Conservation (phyloP, 2,797 vertebrate genomes). For the Sparus aurata region DNA sequence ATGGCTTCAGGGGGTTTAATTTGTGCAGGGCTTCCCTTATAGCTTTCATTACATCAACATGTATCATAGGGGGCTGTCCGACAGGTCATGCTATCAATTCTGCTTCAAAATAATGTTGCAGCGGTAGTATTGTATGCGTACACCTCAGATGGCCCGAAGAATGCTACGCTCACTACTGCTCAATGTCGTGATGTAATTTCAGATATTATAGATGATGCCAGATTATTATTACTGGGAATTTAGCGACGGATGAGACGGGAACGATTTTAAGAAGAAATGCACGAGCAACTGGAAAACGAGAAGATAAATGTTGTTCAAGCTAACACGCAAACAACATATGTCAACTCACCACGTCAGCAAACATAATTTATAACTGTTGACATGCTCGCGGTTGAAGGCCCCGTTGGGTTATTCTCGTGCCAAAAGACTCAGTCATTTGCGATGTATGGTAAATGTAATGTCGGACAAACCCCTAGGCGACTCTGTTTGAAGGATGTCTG, state of each 20-base stretch:
- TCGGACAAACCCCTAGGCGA: conserved; percentile 68
- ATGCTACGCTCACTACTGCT: not conserved
- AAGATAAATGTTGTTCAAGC: conserved; percentile 24
- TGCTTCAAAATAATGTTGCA: not conserved
- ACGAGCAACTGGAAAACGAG: conserved; percentile 11
- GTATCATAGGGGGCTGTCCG: conserved; percentile 21
- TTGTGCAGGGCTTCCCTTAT: conserved; percentile 13
- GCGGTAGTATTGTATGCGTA: not conserved
- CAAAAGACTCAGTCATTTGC: conserved; percentile 67
- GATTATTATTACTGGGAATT: not conserved
- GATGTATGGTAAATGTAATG: conserved; percentile 70
- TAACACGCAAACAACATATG: conserved; percentile 44
- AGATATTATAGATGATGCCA: not conserved
- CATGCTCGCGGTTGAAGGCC: conserved; percentile 30
- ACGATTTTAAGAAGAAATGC: not conserved
- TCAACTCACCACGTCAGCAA: conserved; percentile 37
- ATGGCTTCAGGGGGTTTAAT: conserved; percentile 37
- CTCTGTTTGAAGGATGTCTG: conserved; percentile 62
- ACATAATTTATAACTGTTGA: conserved; percentile 57
- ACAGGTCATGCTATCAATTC: conserved; percentile 18
- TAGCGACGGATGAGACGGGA: not conserved
- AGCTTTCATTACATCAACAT: conserved; percentile 28
- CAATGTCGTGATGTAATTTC: not conserved
- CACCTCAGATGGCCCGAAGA: not conserved
- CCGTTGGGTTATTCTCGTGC: conserved; percentile 50